phyloP scores from a whole-genome alignment of 2,113 vertebrate genomes.

The Perccottus glenii region DNA sequence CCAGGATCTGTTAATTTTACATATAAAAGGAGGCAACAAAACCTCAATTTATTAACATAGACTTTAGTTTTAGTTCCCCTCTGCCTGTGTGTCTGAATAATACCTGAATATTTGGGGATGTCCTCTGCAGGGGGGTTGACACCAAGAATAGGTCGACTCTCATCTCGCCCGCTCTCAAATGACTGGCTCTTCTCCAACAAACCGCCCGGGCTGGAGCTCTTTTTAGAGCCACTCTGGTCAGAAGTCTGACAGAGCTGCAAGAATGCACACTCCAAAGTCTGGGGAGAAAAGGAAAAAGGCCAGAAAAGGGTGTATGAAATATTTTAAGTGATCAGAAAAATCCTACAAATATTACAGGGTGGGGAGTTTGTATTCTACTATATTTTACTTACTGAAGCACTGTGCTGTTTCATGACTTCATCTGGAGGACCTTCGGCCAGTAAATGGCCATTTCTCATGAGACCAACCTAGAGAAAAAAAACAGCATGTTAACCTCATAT shows the following conservation, averaged over 20 bases:
- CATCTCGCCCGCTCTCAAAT: slow-evolving; percentile 70
- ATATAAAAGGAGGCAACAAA: background rate
- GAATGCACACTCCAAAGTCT: slow-evolving; percentile 83
- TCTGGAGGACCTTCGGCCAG: slow-evolving; percentile 80
- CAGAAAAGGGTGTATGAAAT: too few relatives aligned
- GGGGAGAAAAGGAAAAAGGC: background rate
- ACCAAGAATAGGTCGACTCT: slow-evolving; percentile 73
- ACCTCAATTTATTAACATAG: too few relatives aligned
- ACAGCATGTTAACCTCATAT: background rate
- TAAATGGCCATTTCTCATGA: slow-evolving; percentile 79
- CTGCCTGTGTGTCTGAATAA: too few relatives aligned
- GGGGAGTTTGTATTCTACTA: too few relatives aligned
- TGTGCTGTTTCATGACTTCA: slow-evolving; percentile 76
- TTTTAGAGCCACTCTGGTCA: slow-evolving; percentile 60
- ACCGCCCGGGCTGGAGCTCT: slow-evolving; percentile 25
- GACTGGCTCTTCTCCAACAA: slow-evolving; percentile 57
- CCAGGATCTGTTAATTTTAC: background rate
- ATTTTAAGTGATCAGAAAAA: background rate
- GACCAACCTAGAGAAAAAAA: slow-evolving; percentile 72
- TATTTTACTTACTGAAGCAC: slow-evolving; percentile 63
- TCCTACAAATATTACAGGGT: too few relatives aligned
- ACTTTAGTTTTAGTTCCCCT: background rate
- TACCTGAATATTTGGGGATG: slow-evolving; percentile 69
- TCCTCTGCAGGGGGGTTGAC: slow-evolving; percentile 28
- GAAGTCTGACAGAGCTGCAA: slow-evolving; percentile 79